Percentiles rank a stretch among this genome's conserved stretches.
Conservation (phyloP, 2,113 vertebrate genomes). For the Machaerirhynchus nigripectus region DNA sequence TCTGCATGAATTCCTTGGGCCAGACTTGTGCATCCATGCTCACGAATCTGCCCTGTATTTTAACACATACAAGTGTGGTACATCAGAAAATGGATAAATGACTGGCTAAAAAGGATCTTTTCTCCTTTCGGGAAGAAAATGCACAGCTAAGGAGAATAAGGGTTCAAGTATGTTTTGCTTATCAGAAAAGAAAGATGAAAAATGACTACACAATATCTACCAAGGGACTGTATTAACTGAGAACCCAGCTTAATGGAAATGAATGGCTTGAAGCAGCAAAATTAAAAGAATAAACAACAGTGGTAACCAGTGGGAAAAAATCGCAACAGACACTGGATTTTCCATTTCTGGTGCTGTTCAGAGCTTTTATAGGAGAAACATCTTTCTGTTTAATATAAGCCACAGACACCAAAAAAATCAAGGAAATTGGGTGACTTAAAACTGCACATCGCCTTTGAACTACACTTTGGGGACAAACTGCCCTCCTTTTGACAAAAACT, state of each 20-base stretch:
- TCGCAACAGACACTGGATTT: neutral
- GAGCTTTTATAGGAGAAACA: neutral
- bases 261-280: neutral
- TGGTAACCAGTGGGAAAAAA: neutral
- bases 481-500: neutral
- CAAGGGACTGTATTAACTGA: neutral
- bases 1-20: neutral
- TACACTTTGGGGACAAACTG: neutral
- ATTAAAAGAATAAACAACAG: neutral
- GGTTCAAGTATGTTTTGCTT: neutral
- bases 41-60: neutral
- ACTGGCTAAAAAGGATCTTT: neutral
- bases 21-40: neutral
- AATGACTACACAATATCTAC: neutral
- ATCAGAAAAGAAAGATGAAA: neutral
- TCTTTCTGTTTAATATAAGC: neutral
- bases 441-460: neutral
- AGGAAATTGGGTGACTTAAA: neutral
- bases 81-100: neutral
- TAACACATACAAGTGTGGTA: neutral
- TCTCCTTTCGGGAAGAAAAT: neutral
- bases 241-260: neutral
- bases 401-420: neutral
- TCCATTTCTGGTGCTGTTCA: neutral
- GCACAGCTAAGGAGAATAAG: accelerated